These are phyloP conservation scores for fruit fly (Drosophila melanogaster) DNA, from an alignment of 1,140 invertebrate species.

Conservation along the genomic window DNA sequence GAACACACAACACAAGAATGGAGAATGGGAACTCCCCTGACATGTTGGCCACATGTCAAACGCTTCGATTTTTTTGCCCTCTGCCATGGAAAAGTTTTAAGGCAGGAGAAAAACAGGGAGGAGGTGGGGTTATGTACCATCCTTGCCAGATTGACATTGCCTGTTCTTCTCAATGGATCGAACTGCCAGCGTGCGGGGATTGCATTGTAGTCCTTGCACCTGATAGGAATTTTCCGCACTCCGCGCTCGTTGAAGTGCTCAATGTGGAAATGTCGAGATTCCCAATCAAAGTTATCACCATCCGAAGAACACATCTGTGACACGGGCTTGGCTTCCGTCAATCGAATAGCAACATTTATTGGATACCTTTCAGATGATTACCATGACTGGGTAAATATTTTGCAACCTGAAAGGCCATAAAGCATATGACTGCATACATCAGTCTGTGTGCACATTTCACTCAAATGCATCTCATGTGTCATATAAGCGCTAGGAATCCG, in stretches of 20 bases:
- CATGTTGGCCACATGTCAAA: conserved; percentile 71
- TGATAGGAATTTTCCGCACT: conserved; percentile 14
- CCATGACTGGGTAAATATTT: conserved; percentile 17
- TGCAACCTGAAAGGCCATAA: background rate
- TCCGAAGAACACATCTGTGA: conserved; percentile 7
- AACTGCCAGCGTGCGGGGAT: conserved; percentile 4
- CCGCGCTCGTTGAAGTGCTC: conserved; percentile 9
- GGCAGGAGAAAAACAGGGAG: background rate
- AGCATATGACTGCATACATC: conserved; percentile 1
- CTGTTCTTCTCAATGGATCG: conserved; percentile 24
- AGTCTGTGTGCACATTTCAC: conserved; percentile 3
- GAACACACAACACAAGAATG: conserved; percentile 10
- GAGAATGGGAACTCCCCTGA: conserved; percentile 25
- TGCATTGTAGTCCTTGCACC: conserved; percentile 49
- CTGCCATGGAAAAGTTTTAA: conserved; percentile 35
- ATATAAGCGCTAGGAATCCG: background rate
- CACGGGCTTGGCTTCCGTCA: conserved; percentile 22
- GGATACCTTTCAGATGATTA: conserved; percentile 7
- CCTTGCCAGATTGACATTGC: conserved; percentile 36
- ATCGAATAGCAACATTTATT: conserved; percentile 21
- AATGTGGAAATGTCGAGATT: conserved; percentile 40
- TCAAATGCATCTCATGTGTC: conserved; percentile 30
- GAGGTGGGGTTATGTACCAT: conserved; percentile 16
- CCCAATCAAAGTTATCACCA: conserved; percentile 36
- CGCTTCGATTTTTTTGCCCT: conserved; percentile 55